These are phyloP conservation scores for Cephalopachus bancanus DNA, from an alignment of 2,797 vertebrate genomes.

Conservation along the genomic window DNA sequence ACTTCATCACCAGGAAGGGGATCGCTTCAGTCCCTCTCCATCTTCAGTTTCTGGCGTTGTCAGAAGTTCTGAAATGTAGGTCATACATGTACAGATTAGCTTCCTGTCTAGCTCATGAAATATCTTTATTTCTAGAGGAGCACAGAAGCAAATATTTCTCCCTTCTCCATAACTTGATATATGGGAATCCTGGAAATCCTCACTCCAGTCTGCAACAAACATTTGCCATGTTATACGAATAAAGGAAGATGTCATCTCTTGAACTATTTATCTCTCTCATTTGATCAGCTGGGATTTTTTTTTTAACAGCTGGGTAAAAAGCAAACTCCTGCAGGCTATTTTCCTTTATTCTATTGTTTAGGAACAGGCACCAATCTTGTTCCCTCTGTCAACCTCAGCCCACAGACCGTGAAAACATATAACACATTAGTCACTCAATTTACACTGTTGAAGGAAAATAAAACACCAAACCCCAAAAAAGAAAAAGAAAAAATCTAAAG, in stretches of 20 bases:
- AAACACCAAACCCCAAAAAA: background rate
- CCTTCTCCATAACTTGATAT: background rate
- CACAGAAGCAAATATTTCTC: constrained; percentile 7
- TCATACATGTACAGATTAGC: background rate
- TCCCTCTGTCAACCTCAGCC: background rate
- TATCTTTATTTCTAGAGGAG: constrained; percentile 58
- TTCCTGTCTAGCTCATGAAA: background rate
- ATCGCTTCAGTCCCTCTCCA: background rate
- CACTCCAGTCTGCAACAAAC: background rate
- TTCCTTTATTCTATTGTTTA: constrained; percentile 3
- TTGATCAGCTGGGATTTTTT: background rate
- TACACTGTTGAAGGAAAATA: constrained; percentile 35
- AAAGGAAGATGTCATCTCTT: background rate
- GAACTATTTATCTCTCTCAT: background rate
- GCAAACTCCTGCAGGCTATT: background rate
- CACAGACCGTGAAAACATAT: constrained; percentile 26
- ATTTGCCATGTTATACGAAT: constrained; percentile 12
- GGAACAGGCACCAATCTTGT: background rate
- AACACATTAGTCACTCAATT: constrained; percentile 39
- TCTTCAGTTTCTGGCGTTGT: background rate
- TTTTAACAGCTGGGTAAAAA: background rate
- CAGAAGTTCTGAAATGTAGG: background rate
- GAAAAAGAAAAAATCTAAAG: background rate
- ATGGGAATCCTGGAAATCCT: constrained; percentile 33
- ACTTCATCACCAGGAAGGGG: background rate